A percentile compares a stretch with the other conserved stretches of the same genome.
These are phyloP conservation scores for Orthochromis indermauri DNA, from an alignment of 2,113 vertebrate species.

Conservation along the genomic window DNA sequence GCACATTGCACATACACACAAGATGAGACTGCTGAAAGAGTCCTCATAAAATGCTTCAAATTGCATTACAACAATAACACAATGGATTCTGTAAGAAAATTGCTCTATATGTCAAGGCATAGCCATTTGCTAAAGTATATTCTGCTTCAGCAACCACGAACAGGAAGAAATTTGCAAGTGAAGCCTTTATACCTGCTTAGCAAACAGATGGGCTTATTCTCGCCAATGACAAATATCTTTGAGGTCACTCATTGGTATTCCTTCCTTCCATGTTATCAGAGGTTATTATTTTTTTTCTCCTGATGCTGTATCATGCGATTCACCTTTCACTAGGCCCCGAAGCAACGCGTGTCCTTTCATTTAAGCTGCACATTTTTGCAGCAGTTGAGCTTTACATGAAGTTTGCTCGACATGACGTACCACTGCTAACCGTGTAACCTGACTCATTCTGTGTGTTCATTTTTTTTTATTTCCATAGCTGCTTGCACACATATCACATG, in stretches of 20 bases:
- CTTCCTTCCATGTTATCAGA: slow-evolving; percentile 1
- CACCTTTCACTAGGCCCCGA: background rate
- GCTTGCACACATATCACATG: background rate
- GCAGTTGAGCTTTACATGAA: background rate
- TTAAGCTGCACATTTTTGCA: background rate
- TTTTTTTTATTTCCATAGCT: background rate
- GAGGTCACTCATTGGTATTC: slow-evolving; percentile 57
- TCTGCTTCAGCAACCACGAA: slow-evolving; percentile 2
- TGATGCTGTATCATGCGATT: background rate
- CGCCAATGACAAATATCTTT: slow-evolving; percentile 34
- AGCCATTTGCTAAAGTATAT: background rate
- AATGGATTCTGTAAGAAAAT: slow-evolving; percentile 2
- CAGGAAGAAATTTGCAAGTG: background rate
- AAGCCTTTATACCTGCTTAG: slow-evolving; percentile 14
- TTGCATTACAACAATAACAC: slow-evolving; percentile 3
- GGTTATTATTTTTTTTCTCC: slow-evolving; percentile 3
- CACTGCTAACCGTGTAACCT: background rate
- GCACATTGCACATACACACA: slow-evolving; percentile 35
- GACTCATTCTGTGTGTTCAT: background rate
- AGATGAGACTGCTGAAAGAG: background rate
- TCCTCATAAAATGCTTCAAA: slow-evolving; percentile 12
- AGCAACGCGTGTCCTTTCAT: slow-evolving; percentile 6
- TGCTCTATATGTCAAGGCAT: background rate
- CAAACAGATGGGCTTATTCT: slow-evolving; percentile 32
- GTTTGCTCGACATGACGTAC: background rate